Evolutionary conservation across 1,140 invertebrate species (phyloP).

Genomic region (Cardiocondyla obscurior): DNA sequence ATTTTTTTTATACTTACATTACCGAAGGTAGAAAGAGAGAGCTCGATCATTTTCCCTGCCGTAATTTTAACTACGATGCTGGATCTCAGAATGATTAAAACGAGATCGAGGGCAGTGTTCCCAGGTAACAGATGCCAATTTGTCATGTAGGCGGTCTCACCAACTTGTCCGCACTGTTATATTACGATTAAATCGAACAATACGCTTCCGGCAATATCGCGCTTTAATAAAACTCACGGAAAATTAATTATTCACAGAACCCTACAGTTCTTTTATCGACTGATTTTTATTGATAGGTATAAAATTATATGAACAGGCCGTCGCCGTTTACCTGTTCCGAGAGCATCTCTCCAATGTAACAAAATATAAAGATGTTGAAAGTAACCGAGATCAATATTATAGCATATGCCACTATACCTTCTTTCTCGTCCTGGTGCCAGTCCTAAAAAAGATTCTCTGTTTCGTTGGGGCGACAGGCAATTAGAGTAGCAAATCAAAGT

Average conservation of each 20-base stretch:
- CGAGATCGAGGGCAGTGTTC: slow-evolving; percentile 58
- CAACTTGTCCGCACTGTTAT: slow-evolving; percentile 68
- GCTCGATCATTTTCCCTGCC: slow-evolving; percentile 67
- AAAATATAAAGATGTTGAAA: slow-evolving; percentile 75
- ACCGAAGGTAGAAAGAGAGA: slow-evolving; percentile 70
- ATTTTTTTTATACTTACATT: slow-evolving; percentile 64
- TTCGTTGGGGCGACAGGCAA: not conserved
- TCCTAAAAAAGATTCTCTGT: slow-evolving; percentile 61
- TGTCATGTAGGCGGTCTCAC: slow-evolving; percentile 66
- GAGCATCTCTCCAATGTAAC: slow-evolving; percentile 73
- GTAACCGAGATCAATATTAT: slow-evolving; percentile 65
- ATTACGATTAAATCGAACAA: slow-evolving; percentile 35
- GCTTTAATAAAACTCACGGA: not conserved
- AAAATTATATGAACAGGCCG: not conserved
- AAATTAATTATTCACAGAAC: slow-evolving; percentile 19
- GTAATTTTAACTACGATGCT: slow-evolving; percentile 66
- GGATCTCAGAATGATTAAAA: slow-evolving; percentile 69
- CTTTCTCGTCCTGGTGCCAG: slow-evolving; percentile 52
- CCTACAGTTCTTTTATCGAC: not conserved
- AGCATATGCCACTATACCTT: slow-evolving; percentile 28
- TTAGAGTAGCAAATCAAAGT: not conserved
- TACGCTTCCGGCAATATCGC: not conserved
- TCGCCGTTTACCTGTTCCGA: slow-evolving; percentile 66
- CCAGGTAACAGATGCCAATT: slow-evolving; percentile 70
- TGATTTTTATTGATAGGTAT: not conserved